Evolutionary conservation across 2,113 vertebrate genomes (phyloP).

Genomic region (Raja brachyura): DNA sequence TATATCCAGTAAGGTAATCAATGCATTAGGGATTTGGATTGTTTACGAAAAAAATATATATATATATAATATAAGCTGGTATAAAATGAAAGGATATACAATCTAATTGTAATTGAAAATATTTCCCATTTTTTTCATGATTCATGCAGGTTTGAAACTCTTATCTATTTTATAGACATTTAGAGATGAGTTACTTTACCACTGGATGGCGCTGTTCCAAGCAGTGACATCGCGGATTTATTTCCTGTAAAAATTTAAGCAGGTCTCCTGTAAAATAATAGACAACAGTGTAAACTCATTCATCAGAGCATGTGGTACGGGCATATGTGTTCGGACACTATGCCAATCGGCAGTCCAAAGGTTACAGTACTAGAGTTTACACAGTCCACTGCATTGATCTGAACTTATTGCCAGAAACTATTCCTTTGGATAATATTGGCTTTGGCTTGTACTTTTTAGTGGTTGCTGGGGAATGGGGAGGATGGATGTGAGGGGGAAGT

Average conservation of each 20-base stretch:
- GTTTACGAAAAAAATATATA: neutral
- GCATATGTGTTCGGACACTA: neutral
- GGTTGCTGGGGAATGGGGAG: no score
- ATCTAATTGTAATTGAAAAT: neutral
- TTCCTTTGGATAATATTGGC: neutral
- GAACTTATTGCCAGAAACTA: neutral
- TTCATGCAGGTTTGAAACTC: neutral
- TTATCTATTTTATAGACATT: neutral
- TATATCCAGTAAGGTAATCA: neutral
- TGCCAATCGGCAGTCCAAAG: neutral
- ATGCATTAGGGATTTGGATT: neutral
- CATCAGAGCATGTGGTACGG: neutral
- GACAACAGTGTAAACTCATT: neutral
- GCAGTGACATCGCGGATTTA: neutral
- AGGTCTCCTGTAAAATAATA: neutral
- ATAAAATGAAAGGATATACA: neutral
- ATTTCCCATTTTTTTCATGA: neutral
- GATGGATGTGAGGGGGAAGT: no score
- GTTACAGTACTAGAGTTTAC: neutral
- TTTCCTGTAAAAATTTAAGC: no score
- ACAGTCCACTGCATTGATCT: neutral
- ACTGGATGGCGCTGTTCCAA: slow-evolving; percentile 8
- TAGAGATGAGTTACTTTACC: neutral
- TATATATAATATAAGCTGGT: neutral
- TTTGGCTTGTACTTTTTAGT: neutral